Evolutionary conservation across 2,888 invertebrate genomes (phyloP).

Genomic region (Zelleria hepariella): DNA sequence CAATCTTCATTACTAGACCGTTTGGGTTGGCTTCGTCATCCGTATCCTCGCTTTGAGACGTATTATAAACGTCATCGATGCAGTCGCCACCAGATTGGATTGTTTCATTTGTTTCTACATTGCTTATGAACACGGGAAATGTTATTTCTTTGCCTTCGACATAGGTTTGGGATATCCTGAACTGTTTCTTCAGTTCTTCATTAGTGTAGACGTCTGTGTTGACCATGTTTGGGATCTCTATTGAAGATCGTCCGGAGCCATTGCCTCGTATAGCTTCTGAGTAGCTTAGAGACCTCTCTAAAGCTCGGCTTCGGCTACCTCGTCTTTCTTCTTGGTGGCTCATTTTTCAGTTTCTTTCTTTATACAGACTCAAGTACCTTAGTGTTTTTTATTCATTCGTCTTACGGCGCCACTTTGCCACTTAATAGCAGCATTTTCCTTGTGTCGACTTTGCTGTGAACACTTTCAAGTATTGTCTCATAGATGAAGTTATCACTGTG

Average conservation of each 20-base stretch:
- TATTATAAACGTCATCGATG: conserved; percentile 6
- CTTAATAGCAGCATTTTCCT: background rate
- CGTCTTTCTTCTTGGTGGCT: conserved; percentile 18
- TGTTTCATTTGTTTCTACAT: conserved; percentile 26
- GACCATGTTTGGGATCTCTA: conserved; percentile 52
- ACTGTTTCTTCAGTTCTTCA: conserved; percentile 57
- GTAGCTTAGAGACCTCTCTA: conserved; percentile 59
- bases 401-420: too few relatives aligned
- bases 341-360: background rate
- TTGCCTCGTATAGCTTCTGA: conserved; percentile 56
- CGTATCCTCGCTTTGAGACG: conserved; percentile 35
- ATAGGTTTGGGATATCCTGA: conserved; percentile 56
- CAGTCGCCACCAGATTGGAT: conserved; percentile 20
- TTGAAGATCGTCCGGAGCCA: conserved; percentile 43
- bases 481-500: too few relatives aligned
- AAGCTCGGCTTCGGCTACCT: conserved; percentile 37
- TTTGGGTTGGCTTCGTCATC: conserved; percentile 37
- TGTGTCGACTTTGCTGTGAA: background rate
- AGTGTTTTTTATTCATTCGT: too few relatives aligned
- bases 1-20: conserved; percentile 55
- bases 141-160: conserved; percentile 60
- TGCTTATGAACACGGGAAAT: conserved; percentile 32
- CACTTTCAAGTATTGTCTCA: too few relatives aligned
- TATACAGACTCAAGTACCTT: background rate
- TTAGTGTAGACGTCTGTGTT: conserved; percentile 57